Base-by-base conservation (phyloP, 2,113 vertebrate species). In the Megaceryle maxima region DNA sequence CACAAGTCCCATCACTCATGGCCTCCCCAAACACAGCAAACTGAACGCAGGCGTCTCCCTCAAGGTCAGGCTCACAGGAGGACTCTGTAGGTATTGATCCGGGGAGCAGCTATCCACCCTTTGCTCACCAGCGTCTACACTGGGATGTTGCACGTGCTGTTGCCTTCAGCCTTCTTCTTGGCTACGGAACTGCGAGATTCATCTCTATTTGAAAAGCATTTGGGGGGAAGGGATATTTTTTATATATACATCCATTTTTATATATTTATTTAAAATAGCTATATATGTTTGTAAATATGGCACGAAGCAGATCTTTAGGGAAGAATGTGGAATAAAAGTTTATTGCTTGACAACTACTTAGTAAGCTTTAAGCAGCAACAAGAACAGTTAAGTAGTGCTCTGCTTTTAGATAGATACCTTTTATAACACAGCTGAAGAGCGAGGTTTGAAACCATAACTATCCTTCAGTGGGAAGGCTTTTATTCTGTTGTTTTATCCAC, bases 1-100 rank as follows among this genome's bases (percentile, higher is more conserved):
- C n/a, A 9, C 20, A 0, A 17, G 13, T 19, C 70, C 1, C 59
- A 44, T 33, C 56, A 3, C 39, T 44, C 10, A 0, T 0, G 21
- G 66, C 18, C 16, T 20, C 57, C 37, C 41, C 37, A 15, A 21
- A 5, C 8, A 39, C 35, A 35, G 53, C 25, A 18, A 6, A 16
- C 2, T 3, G 33, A 26, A 29, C 1, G 10, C 50, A 33, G 25
- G 39, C 8, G 8, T 4, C 48, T 46, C 35, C 37, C 69, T 63
- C 39, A 9, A 56, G 93, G 87, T 64, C 29, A 28, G 60, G 50
- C 51, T 62, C 16, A 2, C 44, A 5, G 83, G 46, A 67, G 43
- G 81, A 46, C n/a, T 60, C 74, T 1, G 0, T 22, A 16, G 1
- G 1, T 41, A 41, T 21, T 11, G 73, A 84, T 17, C 44, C 2